phyloP scores from a whole-genome alignment of 1,140 invertebrate species.

The Coelopa frigida region DNA sequence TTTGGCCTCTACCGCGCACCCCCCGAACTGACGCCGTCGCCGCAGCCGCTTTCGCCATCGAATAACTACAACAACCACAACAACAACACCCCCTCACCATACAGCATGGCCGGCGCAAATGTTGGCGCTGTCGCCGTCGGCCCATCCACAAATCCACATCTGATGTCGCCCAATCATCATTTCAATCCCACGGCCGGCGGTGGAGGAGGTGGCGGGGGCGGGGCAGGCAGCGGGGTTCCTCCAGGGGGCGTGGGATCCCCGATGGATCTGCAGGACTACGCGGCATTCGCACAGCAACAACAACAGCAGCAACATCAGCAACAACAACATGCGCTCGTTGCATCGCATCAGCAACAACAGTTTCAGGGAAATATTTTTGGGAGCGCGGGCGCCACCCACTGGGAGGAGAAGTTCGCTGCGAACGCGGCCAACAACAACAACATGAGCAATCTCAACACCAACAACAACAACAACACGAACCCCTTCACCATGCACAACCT shows the following conservation, averaged over 20 bases:
- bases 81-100: slow-evolving; percentile 35
- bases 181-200: not conserved
- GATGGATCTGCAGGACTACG: slow-evolving; percentile 27
- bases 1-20: slow-evolving; percentile 33
- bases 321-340: slow-evolving; percentile 11
- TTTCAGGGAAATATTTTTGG: slow-evolving; percentile 29
- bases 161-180: slow-evolving; percentile 22
- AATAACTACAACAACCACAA: slow-evolving; percentile 38
- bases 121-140: slow-evolving; percentile 5
- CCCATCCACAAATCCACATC: slow-evolving; percentile 21
- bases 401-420: slow-evolving; percentile 32
- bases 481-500: slow-evolving; percentile 39
- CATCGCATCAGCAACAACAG: slow-evolving; percentile 20
- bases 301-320: slow-evolving; percentile 17
- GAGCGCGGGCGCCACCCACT: slow-evolving; percentile 21
- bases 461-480: slow-evolving; percentile 13
- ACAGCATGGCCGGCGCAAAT: slow-evolving; percentile 22
- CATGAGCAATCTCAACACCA: slow-evolving; percentile 33
- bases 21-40: slow-evolving; percentile 37
- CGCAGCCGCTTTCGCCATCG: slow-evolving; percentile 37
- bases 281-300: slow-evolving; percentile 15
- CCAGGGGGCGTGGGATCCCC: slow-evolving; percentile 18
- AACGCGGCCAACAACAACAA: slow-evolving; percentile 25
- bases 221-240: not conserved
- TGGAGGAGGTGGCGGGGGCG: slow-evolving; percentile 10